phyloP scores from a whole-genome alignment of 1,140 invertebrate species.

The Lepidurus apus region DNA sequence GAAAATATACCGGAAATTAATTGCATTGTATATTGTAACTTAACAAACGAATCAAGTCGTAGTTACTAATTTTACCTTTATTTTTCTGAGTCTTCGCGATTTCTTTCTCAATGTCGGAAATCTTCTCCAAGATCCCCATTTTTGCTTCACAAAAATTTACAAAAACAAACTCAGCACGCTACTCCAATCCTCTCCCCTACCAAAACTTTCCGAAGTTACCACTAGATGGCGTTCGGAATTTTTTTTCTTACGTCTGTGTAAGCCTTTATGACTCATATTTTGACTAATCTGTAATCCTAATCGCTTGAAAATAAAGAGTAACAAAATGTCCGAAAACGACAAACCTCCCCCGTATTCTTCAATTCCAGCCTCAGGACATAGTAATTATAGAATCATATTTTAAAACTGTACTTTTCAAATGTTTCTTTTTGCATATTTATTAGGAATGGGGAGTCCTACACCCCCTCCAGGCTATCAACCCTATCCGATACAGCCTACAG shows the following conservation, averaged over 20 bases:
- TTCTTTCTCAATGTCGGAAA: constrained; percentile 96
- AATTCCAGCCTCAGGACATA: neutral
- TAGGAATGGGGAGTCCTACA: neutral
- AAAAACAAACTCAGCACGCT: neutral
- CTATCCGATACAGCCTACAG: neutral
- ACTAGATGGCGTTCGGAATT: neutral
- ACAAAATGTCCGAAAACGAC: constrained; percentile 3
- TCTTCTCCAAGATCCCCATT: constrained; percentile 98
- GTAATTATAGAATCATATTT: neutral
- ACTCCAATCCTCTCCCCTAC: neutral
- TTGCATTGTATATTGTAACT: neutral
- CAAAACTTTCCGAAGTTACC: neutral
- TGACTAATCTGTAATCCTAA: neutral
- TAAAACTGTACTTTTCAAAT: neutral
- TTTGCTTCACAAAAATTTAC: constrained; percentile 36
- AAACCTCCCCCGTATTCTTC: neutral
- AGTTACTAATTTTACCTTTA: constrained; percentile 68
- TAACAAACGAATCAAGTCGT: constrained; percentile 18
- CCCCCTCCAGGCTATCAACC: constrained; percentile 9
- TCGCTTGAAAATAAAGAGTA: neutral
- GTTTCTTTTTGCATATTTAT: neutral
- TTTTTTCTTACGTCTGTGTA: neutral
- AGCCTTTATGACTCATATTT: neutral
- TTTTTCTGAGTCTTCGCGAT: constrained; percentile 98
- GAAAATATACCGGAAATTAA: constrained; percentile 38